Conservation (phyloP, 37 sponge, comb jelly and placozoan species). For the Bolinopsis microptera region DNA sequence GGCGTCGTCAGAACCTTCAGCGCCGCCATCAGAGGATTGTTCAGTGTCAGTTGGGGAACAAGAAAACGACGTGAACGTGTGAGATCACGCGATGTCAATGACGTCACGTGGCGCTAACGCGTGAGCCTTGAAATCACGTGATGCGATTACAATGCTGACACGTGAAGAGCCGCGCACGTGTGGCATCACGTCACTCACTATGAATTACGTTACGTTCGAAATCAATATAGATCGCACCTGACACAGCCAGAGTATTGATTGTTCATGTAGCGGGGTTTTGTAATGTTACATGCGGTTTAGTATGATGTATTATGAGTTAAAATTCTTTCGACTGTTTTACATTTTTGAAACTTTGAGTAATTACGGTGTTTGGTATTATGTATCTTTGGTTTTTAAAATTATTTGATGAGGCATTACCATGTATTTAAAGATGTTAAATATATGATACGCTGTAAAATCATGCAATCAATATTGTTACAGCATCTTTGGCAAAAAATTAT, state of each 20-base stretch:
- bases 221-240: not conserved
- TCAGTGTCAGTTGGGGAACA: not conserved
- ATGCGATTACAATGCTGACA: no score
- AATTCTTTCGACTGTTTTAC: not conserved
- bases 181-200: not conserved
- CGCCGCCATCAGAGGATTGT: not conserved
- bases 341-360: not conserved
- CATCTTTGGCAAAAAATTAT: no score
- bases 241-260: not conserved
- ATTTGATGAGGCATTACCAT: not conserved
- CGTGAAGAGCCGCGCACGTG: not conserved
- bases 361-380: slow-evolving; percentile 20
- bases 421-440: not conserved
- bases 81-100: no score
- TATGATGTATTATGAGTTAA: not conserved
- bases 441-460: not conserved
- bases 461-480: not conserved
- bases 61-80: not conserved
- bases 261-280: not conserved
- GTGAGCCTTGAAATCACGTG: no score
- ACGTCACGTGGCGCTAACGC: no score
- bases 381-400: slow-evolving; percentile 55
- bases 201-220: not conserved
- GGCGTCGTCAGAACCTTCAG: not conserved
- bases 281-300: not conserved